Base-by-base conservation (phyloP, 2,113 vertebrate species). In the Notarius lentiginosus region DNA sequence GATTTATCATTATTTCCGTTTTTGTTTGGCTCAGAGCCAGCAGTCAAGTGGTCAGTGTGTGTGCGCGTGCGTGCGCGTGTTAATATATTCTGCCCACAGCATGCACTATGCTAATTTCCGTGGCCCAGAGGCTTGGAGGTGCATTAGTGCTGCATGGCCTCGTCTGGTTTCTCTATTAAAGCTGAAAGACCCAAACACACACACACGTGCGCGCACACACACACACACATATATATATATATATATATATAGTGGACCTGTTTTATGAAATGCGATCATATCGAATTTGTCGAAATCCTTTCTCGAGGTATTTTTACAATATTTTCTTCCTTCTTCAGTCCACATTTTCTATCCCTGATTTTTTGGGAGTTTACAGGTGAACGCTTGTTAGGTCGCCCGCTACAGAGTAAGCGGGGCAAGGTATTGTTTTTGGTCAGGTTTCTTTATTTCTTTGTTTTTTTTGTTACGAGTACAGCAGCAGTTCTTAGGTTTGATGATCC, bases 41-140 rank as follows among this genome's bases (percentile, higher is more conserved):
- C 82, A 87, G 90, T 84, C 82, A 90, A 93, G 88, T 93, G 41
- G 72, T 49, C 41, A 49, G 20, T 24, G 18, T 49, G 68, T 73
- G 91, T 14, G 65, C 41, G 87, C 91, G 89, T 92, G 73, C 84
- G 73, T 84, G 79, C 85, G 79, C 87, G 88, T 85, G 66, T 41
- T 93, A 91, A 93, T 94, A 91, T 90, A 73, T 93, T 92, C 91
- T 91, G 90, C 30, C 30, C 85, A 82, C 89, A 90, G 91, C 89
- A 88, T 89, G 90, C 84, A 79, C 84, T 86, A 89, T 90, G 91
- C 90, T 93, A 90, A 88, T 92, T 91, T 88, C 84, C 88, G 34
- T 82, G 82, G 84, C 85, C 86, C 83, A 56, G 70, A 66, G 55
- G 41, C 87, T 84, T 73, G 22, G 66, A 47, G 63, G 75, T 65